Evolutionary conservation across 1,140 invertebrate species (phyloP).

Genomic region (Euschistus heros): DNA sequence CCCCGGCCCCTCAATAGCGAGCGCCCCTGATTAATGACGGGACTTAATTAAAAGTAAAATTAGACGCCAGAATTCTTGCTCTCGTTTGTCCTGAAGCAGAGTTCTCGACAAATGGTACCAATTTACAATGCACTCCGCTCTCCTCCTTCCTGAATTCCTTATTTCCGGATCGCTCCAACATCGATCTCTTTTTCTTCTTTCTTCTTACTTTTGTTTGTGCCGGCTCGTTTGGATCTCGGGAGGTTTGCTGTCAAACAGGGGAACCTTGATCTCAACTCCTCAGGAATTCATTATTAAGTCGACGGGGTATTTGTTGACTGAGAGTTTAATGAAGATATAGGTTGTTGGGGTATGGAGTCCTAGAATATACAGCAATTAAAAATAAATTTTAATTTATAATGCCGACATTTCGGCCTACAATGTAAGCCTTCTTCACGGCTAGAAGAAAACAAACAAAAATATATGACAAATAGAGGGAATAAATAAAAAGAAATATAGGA

Average conservation of each 20-base stretch:
- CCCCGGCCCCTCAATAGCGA: background rate
- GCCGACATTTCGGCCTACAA: too few species aligned
- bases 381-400: background rate
- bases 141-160: background rate
- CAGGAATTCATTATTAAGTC: too few species aligned
- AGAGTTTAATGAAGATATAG: background rate
- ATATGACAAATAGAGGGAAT: too few species aligned
- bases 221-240: too few species aligned
- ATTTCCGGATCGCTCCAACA: too few species aligned
- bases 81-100: too few species aligned
- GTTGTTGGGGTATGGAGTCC: background rate
- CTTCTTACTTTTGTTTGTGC: too few species aligned
- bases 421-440: too few species aligned
- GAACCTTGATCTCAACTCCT: background rate
- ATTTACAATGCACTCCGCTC: background rate
- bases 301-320: background rate
- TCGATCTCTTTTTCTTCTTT: too few species aligned
- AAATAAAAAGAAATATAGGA: too few species aligned
- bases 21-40: conserved; percentile 8
- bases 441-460: too few species aligned
- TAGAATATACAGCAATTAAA: background rate
- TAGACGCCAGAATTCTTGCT: background rate
- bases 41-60: conserved; percentile 17
- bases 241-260: too few species aligned
- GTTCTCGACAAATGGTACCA: background rate